Conservation (phyloP, 1,140 invertebrate genomes). For the Cherax destructor region DNA sequence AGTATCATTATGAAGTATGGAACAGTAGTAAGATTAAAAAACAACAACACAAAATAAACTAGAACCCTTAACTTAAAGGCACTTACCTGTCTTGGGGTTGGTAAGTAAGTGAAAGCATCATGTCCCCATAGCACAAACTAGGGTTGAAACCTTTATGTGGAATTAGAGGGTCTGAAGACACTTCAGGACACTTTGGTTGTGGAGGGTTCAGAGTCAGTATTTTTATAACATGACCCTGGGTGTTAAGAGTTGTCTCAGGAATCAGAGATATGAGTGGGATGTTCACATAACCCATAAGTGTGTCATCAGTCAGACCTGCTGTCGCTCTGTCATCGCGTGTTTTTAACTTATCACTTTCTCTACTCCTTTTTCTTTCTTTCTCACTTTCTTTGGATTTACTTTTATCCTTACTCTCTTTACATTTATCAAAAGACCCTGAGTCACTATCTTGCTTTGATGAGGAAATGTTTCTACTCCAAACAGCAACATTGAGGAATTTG, state of each 20-base stretch:
- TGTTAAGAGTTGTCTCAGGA: constrained; percentile 86
- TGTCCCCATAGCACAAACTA: constrained; percentile 91
- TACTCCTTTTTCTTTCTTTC: constrained; percentile 72
- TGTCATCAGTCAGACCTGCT: constrained; percentile 76
- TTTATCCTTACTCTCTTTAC: constrained; percentile 59
- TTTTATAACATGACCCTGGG: constrained; percentile 84
- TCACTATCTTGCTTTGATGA: constrained; percentile 67
- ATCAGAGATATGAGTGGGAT: constrained; percentile 85
- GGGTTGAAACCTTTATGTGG: constrained; percentile 93
- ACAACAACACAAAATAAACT: not conserved
- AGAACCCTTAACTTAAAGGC: not conserved
- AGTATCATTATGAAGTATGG: too few species aligned
- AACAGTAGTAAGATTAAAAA: not conserved
- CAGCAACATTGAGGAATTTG: constrained; percentile 88
- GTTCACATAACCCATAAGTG: constrained; percentile 86
- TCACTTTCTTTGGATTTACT: constrained; percentile 73
- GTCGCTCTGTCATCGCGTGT: constrained; percentile 71
- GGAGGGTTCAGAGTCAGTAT: constrained; percentile 77
- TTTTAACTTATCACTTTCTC: constrained; percentile 70
- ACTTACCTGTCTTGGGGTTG: constrained; percentile 73
- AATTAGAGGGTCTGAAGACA: constrained; percentile 76
- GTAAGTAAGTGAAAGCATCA: constrained; percentile 86
- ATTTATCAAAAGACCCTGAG: constrained; percentile 59
- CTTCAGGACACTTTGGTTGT: constrained; percentile 74
- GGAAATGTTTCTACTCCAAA: constrained; percentile 80